Percentiles rank a stretch among this genome's conserved stretches.
Conservation (phyloP, 2,797 vertebrate species). For the Valencia hispanica region DNA sequence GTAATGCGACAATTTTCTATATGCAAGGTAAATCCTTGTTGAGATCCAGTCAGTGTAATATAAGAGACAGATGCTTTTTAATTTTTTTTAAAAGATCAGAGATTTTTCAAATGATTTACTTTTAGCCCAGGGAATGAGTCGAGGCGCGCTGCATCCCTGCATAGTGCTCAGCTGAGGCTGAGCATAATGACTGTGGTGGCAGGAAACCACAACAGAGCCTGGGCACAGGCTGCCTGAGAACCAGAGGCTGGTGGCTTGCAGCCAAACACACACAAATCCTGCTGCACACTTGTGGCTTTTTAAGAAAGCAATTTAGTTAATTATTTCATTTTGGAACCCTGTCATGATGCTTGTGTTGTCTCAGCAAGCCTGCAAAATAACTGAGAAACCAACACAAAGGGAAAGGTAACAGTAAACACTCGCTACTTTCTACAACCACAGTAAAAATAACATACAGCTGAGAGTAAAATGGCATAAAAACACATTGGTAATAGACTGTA, state of each 20-base stretch:
- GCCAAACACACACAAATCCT: conserved; percentile 79
- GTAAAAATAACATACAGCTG: conserved; percentile 52
- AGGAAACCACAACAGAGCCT: conserved; percentile 84
- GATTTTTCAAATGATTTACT: conserved; percentile 83
- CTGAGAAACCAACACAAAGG: conserved; percentile 37
- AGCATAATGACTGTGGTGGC: conserved; percentile 81
- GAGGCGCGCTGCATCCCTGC: conserved; percentile 61
- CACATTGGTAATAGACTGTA: conserved; percentile 37
- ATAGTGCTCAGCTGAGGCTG: conserved; percentile 68
- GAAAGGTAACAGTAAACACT: conserved; percentile 71
- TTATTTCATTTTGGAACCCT: conserved; percentile 82
- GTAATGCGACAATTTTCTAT: not conserved
- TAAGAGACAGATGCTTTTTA: conserved; percentile 70
- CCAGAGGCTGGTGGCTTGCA: conserved; percentile 73
- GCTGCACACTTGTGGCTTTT: conserved; percentile 80
- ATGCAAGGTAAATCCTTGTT: conserved; percentile 38
- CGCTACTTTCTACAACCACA: conserved; percentile 48
- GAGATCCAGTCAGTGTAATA: conserved; percentile 62
- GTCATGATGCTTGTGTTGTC: conserved; percentile 74
- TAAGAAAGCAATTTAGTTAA: conserved; percentile 83
- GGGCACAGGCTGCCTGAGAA: conserved; percentile 77
- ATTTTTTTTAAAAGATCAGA: conserved; percentile 77
- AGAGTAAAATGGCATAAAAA: conserved; percentile 33
- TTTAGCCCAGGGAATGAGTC: conserved; percentile 65
- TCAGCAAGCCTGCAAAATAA: conserved; percentile 56